phyloP scores from a whole-genome alignment of 2,797 vertebrate genomes.

The Setipinna tenuifilis region DNA sequence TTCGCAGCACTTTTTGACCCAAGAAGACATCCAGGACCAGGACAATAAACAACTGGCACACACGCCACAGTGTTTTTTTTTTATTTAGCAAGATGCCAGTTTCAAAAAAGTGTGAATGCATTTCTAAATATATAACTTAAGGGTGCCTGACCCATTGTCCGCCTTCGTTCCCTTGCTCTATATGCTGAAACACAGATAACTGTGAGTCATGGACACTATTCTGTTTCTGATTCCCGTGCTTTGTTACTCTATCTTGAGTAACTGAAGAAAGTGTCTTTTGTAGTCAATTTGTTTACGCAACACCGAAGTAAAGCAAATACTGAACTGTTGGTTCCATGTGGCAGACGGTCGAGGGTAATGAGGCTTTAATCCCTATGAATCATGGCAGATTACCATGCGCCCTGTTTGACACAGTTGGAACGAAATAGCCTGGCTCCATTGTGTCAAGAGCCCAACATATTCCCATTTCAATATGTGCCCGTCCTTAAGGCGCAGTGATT shows the following conservation, averaged over 20 bases:
- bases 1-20: not conserved
- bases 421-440: slow-evolving; percentile 57
- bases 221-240: not conserved
- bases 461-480: slow-evolving; percentile 53
- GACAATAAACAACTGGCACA: not conserved
- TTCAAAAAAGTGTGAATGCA: not conserved
- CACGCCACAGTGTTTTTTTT: not conserved
- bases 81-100: not conserved
- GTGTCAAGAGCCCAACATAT: slow-evolving; percentile 63
- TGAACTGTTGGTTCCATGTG: slow-evolving; percentile 61
- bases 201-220: not conserved
- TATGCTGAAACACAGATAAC: not conserved
- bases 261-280: not conserved
- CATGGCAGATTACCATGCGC: slow-evolving; percentile 77
- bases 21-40: not conserved
- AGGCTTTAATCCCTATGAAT: slow-evolving; percentile 78
- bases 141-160: not conserved
- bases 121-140: not conserved
- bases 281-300: slow-evolving; percentile 18
- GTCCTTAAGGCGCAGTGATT: not conserved
- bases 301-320: slow-evolving; percentile 40
- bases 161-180: not conserved
- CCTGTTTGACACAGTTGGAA: slow-evolving; percentile 76
- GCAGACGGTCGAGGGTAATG: slow-evolving; percentile 73
- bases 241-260: not conserved